A percentile compares a stretch with the other conserved stretches of the same genome.
phyloP scores from a whole-genome alignment of 2,797 vertebrate genomes.

The Falco naumanni region DNA sequence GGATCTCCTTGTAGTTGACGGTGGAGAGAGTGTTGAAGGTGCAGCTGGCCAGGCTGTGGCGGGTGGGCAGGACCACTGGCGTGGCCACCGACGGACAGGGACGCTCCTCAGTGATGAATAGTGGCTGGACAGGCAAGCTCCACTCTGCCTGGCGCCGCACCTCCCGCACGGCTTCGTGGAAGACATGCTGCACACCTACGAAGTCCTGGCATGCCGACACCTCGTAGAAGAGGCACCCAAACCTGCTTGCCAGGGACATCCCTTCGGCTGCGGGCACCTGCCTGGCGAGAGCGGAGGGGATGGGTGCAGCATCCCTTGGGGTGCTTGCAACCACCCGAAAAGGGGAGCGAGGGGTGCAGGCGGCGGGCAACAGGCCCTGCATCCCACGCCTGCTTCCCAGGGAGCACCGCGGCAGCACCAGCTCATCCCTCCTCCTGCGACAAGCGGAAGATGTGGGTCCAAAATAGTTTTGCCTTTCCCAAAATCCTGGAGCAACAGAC shows the following conservation, averaged over 20 bases:
- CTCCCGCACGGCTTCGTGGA: conserved; percentile 87
- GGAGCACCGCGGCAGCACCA: background rate
- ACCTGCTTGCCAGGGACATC: conserved; percentile 80
- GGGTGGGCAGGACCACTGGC: conserved; percentile 56
- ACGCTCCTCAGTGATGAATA: conserved; percentile 86
- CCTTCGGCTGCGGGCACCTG: conserved; percentile 89
- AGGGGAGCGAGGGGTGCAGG: background rate
- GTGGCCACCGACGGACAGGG: conserved; percentile 68
- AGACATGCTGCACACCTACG: conserved; percentile 82
- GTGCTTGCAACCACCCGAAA: background rate
- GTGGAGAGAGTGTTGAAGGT: conserved; percentile 78
- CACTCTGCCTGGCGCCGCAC: conserved; percentile 75
- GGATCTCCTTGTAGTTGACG: conserved; percentile 87
- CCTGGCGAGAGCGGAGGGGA: conserved; percentile 68
- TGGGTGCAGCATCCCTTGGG: background rate
- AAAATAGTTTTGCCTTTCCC: background rate
- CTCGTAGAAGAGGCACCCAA: conserved; percentile 86
- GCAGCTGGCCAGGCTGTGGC: conserved; percentile 76
- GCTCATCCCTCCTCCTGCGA: background rate
- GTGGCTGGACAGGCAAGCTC: conserved; percentile 61
- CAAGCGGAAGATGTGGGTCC: background rate
- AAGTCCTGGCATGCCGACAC: conserved; percentile 91
- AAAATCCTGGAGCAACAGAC: accelerated
- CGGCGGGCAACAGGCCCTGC: accelerated
- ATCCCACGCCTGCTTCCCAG: accelerated